phyloP scores from a whole-genome alignment of 2,888 invertebrate species.

The Cantharis rufa region DNA sequence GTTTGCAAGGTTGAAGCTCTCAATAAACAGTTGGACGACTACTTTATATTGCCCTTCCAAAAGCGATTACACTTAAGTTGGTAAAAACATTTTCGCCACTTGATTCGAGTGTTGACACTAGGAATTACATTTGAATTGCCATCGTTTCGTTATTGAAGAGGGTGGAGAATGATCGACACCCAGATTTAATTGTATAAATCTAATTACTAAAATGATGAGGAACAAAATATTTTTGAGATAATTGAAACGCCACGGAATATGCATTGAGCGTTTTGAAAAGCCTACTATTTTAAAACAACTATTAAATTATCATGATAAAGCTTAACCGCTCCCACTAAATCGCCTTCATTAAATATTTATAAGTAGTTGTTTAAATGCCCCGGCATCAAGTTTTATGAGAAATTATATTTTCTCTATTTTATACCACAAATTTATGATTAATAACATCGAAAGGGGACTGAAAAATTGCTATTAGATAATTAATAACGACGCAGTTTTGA shows the following conservation, averaged over 20 bases:
- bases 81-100: slow-evolving; percentile 28
- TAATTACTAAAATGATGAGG: background rate
- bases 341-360: slow-evolving; percentile 51
- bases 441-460: background rate
- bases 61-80: slow-evolving; percentile 30
- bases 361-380: slow-evolving; percentile 36
- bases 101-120: slow-evolving; percentile 26
- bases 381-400: slow-evolving; percentile 26
- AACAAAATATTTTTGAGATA: background rate
- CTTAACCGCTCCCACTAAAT: slow-evolving; percentile 42
- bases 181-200: background rate
- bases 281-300: slow-evolving; percentile 44
- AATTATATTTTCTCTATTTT: slow-evolving; percentile 22
- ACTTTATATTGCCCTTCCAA: slow-evolving; percentile 3
- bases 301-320: slow-evolving; percentile 50
- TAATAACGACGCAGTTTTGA: background rate
- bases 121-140: slow-evolving; percentile 28
- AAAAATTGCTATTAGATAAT: background rate
- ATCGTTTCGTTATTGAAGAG: slow-evolving; percentile 6
- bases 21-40: slow-evolving; percentile 8
- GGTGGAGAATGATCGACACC: background rate
- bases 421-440: background rate
- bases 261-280: background rate
- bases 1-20: background rate
- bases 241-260: background rate